Base-by-base conservation (phyloP, 2,113 vertebrate species). In the Passer montanus region DNA sequence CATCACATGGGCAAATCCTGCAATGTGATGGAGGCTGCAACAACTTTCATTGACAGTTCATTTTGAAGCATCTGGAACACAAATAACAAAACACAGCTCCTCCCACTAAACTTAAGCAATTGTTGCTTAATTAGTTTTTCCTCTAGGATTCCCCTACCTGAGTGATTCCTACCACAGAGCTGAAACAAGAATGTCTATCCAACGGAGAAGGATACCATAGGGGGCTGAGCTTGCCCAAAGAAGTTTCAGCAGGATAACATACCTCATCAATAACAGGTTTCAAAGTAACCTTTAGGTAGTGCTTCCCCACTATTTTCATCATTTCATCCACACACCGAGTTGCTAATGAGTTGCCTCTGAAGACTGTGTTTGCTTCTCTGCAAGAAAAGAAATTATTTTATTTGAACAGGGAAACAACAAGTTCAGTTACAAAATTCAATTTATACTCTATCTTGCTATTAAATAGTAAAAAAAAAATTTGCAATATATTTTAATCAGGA, bases 221-320 rank as follows among this genome's bases (percentile, higher is more conserved):
- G 2, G 31, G 46, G 17, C 44, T 76, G 43, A 91, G 24, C 2
- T 9, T 19, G 24, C 24, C 23, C 27, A 37, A 28, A 44, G 39
- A 7, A 31, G 10, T n/a, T 68, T 55, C n/a, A 87, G 47, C 2
- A 81, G 26, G 31, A 49, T n/a, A 47, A 87, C 79, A 27, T 96
- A 99, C 99, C 99, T 99, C 99, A 97, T 99, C 99, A 93, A 99
- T 97, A 91, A 99, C 98, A 96, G 99, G 97, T 96, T 99, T 99
- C 95, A 99, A 97, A 30, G 99, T 99, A 94, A 99, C 98, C 70
- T 98, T 99, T 89, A 99, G 97, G 98, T 99, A 99, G 98, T 99
- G 99, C 95, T 99, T 98, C 88, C 99, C 99, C 93, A 99, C 99
- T 94, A 99, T 99, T 98, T 99, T 99, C 99, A 99, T 99, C 98